Base-by-base conservation (phyloP, 2,797 vertebrate species). In the Notolabrus celidotus region DNA sequence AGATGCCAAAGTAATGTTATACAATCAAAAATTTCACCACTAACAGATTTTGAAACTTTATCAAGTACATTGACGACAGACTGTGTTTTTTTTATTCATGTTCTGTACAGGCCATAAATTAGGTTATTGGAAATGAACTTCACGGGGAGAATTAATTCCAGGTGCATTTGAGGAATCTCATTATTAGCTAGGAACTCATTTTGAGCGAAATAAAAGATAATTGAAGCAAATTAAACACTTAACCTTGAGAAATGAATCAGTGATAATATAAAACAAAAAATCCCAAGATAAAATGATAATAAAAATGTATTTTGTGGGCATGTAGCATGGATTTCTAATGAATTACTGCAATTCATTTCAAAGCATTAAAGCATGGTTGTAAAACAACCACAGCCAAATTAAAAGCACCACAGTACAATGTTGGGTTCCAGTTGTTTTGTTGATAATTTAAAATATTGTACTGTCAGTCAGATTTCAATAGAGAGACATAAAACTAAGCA, bases 401-500 rank as follows among this genome's bases (percentile, higher is more conserved):
- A 76, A 14, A 62, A 57, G 29, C 38, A 1, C 12, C 4, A 53
- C 65, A 73, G 73, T 45, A 38, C 51, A 17, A 33, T 56, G 15
- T 39, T 52, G 23, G 62, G 67, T 61, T 83, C 53, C 68, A 79
- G 63, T 39, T 81, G 66, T 73, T 79, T 52, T 57, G 67, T 52
- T 81, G 75, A 77, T 82, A 1, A 71, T 77, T 80, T 70, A 38
- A 50, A 76, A 64, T 72, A 34, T 47, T 71, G 23, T 57, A 16
- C 36, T 52, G 41, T 71, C 55, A 27, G 54, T 57, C 63, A 33
- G 19, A 63, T 77, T 80, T 77, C 31, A 67, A 79, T 61, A 31
- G 71, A 22, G 33, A 54, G 61, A 66, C 39, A 75, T 74, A 75
- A 88, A 88, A 83, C 31, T 0, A 23, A 71, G 54, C 53, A 57